Percentiles rank a stretch among this genome's conserved stretches.
phyloP scores from a whole-genome alignment of 2,797 vertebrate genomes.

The Erpetoichthys calabaricus region DNA sequence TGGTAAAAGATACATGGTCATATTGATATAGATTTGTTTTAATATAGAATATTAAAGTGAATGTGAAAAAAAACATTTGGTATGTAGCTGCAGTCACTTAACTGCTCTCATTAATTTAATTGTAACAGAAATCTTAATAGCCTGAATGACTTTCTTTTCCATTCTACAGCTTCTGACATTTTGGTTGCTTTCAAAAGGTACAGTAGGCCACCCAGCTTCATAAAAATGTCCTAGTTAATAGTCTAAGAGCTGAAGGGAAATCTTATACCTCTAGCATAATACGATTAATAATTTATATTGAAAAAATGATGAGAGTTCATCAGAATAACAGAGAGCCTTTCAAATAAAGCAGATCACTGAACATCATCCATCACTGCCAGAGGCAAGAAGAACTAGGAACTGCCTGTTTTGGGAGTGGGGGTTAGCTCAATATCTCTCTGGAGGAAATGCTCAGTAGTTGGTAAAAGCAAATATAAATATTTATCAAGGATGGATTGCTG shows the following conservation, averaged over 20 bases:
- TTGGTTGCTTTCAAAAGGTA: too few relatives aligned
- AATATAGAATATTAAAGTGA: too few relatives aligned
- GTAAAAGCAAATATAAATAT: background rate
- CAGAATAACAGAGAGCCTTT: background rate
- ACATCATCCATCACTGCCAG: background rate
- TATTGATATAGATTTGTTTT: too few relatives aligned
- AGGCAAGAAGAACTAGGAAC: background rate
- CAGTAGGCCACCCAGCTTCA: too few relatives aligned
- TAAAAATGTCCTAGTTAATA: background rate
- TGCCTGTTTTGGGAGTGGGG: background rate
- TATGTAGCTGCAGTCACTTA: too few relatives aligned
- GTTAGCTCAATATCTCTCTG: background rate
- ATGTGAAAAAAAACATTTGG: too few relatives aligned
- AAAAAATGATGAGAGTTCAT: background rate
- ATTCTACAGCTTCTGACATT: too few relatives aligned
- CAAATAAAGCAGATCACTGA: background rate
- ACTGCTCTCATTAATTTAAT: too few relatives aligned
- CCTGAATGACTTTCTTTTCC: too few relatives aligned
- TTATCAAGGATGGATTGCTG: background rate
- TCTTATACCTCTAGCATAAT: background rate
- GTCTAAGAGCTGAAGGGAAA: background rate
- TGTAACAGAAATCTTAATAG: too few relatives aligned
- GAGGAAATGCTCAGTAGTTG: background rate
- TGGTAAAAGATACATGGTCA: too few relatives aligned
- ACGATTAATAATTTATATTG: background rate